Conservation (phyloP, 2,888 invertebrate genomes). For the Asteroscopus sphinx region DNA sequence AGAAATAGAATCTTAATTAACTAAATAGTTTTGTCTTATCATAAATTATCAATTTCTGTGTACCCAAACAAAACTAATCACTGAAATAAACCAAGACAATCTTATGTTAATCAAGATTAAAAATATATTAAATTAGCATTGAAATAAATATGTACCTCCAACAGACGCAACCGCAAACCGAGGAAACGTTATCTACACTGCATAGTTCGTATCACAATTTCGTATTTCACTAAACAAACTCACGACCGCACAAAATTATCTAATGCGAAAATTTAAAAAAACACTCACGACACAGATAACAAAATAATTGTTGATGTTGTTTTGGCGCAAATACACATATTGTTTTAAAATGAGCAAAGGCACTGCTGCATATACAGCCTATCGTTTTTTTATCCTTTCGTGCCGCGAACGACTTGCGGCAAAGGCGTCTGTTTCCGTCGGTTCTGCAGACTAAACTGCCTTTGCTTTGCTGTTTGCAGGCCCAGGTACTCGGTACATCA, state of each 20-base stretch:
- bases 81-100: neutral
- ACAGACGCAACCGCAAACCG: constrained; percentile 78
- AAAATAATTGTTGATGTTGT: constrained; percentile 25
- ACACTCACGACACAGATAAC: constrained; percentile 43
- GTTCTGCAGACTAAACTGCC: constrained; percentile 72
- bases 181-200: constrained; percentile 79
- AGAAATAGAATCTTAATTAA: too few species aligned
- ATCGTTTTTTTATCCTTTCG: constrained; percentile 63
- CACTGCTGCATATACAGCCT: constrained; percentile 31
- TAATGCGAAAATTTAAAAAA: constrained; percentile 49
- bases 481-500: constrained; percentile 47
- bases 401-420: constrained; percentile 53
- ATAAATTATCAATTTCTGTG: neutral
- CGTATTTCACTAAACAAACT: constrained; percentile 79
- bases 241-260: constrained; percentile 66
- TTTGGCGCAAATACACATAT: constrained; percentile 38
- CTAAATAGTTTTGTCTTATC: neutral
- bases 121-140: constrained; percentile 47
- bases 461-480: constrained; percentile 42
- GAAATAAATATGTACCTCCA: constrained; percentile 66
- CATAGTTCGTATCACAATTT: constrained; percentile 73
- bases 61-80: neutral
- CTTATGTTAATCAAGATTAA: neutral
- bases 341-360: constrained; percentile 37
- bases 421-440: constrained; percentile 71